Evolutionary conservation across 2,113 vertebrate species (phyloP), one percentile per base, ranked within the genome.

Genomic region (Heterotilapia buettikoferi): DNA sequence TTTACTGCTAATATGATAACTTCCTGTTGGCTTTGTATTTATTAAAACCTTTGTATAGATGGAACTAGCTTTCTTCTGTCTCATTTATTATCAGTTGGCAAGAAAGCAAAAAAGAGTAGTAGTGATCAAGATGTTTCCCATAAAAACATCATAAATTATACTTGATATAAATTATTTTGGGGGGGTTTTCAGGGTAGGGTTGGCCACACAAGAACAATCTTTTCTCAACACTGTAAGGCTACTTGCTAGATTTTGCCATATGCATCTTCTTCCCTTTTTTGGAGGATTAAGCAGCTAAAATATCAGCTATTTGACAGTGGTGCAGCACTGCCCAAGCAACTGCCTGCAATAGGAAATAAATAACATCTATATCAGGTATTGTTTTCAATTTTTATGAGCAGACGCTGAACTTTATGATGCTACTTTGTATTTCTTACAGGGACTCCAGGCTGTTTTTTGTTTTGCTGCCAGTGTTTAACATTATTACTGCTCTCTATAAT

Each of bases 131-230:
- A 38, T 14, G 56, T 59, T 59, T 59, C 13, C 24, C 24, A 26
- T 36, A 8, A 38, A 16, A 59, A 16, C 2, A 21, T 66, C 61
- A n/a, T 13, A 40, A 68, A 68, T 19, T 68, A 12, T 8, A 38
- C 19, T 40, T 40, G 11, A 68, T 40, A 13, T 9, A 68, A 68
- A 68, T 68, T 16, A 29, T 33, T 61, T 59, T 0, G 12, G 21
- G n/a, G 0, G 0, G 0, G 1, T 5, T 31, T 29, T 59, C 26
- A 31, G 53, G 6, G 11, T 6, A 56, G 61, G 2, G 56, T 57
- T 26, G 12, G 24, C 54, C 54, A 66, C 33, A 66, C 63, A 68
- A 38, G 63, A 38, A 40, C 33, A 13, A 21, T 68, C 19, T 68
- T 68, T 21, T 7, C 63, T 40, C 63, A 68, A 21, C 19, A 40